These are phyloP conservation scores for Anastrepha ludens DNA, from an alignment of 1,140 invertebrate genomes.

Conservation along the genomic window DNA sequence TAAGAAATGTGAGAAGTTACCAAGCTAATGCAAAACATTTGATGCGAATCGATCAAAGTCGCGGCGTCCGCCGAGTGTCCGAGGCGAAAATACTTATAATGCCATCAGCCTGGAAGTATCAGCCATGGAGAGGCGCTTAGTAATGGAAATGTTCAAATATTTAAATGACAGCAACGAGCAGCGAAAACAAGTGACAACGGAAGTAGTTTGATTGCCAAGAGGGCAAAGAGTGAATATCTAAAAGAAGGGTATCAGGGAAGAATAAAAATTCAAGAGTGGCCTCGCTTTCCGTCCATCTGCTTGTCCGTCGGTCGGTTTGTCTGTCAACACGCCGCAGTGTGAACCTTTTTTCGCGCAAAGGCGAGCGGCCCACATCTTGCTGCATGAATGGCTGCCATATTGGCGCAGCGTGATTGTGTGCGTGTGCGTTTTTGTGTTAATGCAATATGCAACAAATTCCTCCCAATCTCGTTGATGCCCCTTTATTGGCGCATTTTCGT, in stretches of 20 bases:
- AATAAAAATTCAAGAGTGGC: not conserved
- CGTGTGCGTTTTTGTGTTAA: not conserved
- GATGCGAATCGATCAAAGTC: conserved; percentile 40
- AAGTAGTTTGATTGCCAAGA: conserved; percentile 21
- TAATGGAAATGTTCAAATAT: conserved; percentile 34
- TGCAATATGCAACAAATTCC: not conserved
- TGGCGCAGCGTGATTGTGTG: not conserved
- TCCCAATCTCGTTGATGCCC: not conserved
- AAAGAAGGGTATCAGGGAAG: not conserved
- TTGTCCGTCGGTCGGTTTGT: not conserved
- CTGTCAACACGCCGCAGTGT: not conserved
- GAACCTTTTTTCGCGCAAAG: not conserved
- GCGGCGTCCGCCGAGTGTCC: conserved; percentile 22
- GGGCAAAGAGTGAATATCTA: not conserved
- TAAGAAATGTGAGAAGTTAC: not conserved
- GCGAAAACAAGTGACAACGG: not conserved
- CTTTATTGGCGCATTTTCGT: not conserved
- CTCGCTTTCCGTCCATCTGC: not conserved
- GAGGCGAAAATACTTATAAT: not conserved
- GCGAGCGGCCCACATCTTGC: not conserved
- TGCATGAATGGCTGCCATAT: not conserved
- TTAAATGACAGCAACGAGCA: conserved; percentile 1
- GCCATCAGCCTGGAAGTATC: not conserved
- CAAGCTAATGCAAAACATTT: conserved; percentile 11
- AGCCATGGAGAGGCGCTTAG: conserved; percentile 1